A percentile compares a stretch with the other conserved stretches of the same genome.
phyloP scores from a whole-genome alignment of 2,797 vertebrate species.

The Microctenopoma stevenorrisi region DNA sequence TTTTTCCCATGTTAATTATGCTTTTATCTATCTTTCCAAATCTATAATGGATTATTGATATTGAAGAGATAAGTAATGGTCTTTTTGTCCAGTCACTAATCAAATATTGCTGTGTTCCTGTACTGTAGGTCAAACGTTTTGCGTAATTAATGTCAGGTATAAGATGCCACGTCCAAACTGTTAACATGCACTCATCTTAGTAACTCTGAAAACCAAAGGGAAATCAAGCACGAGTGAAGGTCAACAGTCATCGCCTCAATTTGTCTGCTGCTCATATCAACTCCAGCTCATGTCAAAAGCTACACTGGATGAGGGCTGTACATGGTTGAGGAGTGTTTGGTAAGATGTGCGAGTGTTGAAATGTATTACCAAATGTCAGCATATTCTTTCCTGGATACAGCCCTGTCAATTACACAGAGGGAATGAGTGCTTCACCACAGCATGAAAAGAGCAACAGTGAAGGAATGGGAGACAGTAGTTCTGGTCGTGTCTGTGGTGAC shows the following conservation, averaged over 20 bases:
- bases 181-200: constrained; percentile 14
- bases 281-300: constrained; percentile 61
- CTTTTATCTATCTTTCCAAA: neutral
- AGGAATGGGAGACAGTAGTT: constrained; percentile 6
- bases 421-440: constrained; percentile 9
- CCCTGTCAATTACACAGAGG: constrained; percentile 38
- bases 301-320: constrained; percentile 17
- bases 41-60: constrained; percentile 10
- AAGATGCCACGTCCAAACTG: constrained; percentile 45
- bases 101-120: constrained; percentile 21
- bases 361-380: constrained; percentile 67
- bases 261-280: constrained; percentile 57
- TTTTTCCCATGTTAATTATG: too few relatives aligned
- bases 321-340: constrained; percentile 62
- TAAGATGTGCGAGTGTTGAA: constrained; percentile 53
- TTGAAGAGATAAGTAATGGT: constrained; percentile 2
- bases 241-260: constrained; percentile 68
- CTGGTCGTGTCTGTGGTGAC: constrained; percentile 11
- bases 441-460: constrained; percentile 8
- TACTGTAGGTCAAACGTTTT: constrained; percentile 28
- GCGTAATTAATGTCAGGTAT: constrained; percentile 51
- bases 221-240: constrained; percentile 64
- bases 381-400: constrained; percentile 42
- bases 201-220: constrained; percentile 29
- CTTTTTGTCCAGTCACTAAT: constrained; percentile 17